A percentile compares a stretch with the other conserved stretches of the same genome.
These are phyloP conservation scores for Rhegmatorhina hoffmannsi DNA, from an alignment of 2,113 vertebrate genomes.

Conservation along the genomic window DNA sequence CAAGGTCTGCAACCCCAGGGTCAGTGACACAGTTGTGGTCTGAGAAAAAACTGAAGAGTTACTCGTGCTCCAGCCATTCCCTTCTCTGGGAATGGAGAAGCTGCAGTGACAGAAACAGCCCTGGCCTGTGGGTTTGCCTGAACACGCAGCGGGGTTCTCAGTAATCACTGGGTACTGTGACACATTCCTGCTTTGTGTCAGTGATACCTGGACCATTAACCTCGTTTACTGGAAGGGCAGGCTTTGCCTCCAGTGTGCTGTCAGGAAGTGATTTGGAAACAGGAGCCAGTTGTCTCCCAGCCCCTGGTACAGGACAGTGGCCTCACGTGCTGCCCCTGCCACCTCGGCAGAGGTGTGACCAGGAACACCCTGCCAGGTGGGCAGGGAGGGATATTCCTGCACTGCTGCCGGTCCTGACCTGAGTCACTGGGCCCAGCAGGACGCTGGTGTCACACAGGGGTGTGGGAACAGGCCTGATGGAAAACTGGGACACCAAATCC, in stretches of 20 bases:
- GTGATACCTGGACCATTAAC: neutral
- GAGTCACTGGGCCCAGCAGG: slow-evolving; percentile 7
- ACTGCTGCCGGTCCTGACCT: neutral
- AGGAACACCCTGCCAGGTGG: neutral
- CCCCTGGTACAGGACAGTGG: neutral
- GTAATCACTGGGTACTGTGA: neutral
- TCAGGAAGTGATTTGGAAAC: slow-evolving; percentile 17
- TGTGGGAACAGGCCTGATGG: neutral
- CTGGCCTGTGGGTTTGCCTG: neutral
- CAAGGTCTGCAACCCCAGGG: neutral
- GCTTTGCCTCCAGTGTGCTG: neutral
- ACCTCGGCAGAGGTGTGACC: neutral
- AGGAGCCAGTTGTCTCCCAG: neutral
- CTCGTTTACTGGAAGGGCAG: neutral
- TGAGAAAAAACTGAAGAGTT: neutral
- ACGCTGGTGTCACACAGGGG: neutral
- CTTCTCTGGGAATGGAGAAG: neutral
- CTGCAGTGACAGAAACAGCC: neutral
- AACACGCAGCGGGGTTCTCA: neutral
- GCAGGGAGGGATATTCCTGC: neutral
- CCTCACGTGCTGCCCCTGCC: neutral
- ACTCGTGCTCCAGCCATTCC: neutral
- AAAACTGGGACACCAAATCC: neutral
- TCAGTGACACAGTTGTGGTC: rapidly evolving
- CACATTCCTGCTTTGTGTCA: neutral